Conservation (phyloP, 35 echinoderm and acorn worm genomes). For the Strongylocentrotus purpuratus region DNA sequence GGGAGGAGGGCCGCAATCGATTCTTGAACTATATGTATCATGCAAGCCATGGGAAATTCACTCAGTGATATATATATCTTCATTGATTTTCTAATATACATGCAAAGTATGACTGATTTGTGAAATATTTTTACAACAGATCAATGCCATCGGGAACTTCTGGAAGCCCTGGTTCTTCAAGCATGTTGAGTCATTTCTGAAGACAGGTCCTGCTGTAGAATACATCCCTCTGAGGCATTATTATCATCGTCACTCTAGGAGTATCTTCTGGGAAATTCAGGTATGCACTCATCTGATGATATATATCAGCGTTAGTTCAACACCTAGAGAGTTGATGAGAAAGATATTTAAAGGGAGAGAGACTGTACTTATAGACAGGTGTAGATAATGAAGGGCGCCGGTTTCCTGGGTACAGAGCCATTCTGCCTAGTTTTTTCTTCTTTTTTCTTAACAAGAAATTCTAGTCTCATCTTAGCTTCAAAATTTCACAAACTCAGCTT, state of each 20-base stretch:
- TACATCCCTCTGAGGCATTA: constrained; percentile 94
- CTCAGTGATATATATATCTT: neutral
- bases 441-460: too few species aligned
- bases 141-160: constrained; percentile 87
- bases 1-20: too few species aligned
- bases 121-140: constrained; percentile 40
- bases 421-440: too few species aligned
- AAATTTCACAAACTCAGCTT: too few species aligned
- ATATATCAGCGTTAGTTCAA: too few species aligned
- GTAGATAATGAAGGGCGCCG: too few species aligned
- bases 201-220: constrained; percentile 57
- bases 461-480: too few species aligned
- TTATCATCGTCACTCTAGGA: constrained; percentile 90
- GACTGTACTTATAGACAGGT: too few species aligned
- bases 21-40: neutral
- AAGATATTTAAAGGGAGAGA: too few species aligned
- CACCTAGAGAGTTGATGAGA: too few species aligned
- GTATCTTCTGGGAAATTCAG: constrained; percentile 95
- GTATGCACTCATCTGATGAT: constrained; percentile 30
- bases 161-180: constrained; percentile 99
- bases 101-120: neutral
- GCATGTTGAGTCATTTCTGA: constrained; percentile 72
- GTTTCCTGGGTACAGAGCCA: too few species aligned
- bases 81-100: neutral
- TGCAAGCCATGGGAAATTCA: neutral